Conservation (phyloP, 2,113 vertebrate species). For the Reinhardtius hippoglossoides region DNA sequence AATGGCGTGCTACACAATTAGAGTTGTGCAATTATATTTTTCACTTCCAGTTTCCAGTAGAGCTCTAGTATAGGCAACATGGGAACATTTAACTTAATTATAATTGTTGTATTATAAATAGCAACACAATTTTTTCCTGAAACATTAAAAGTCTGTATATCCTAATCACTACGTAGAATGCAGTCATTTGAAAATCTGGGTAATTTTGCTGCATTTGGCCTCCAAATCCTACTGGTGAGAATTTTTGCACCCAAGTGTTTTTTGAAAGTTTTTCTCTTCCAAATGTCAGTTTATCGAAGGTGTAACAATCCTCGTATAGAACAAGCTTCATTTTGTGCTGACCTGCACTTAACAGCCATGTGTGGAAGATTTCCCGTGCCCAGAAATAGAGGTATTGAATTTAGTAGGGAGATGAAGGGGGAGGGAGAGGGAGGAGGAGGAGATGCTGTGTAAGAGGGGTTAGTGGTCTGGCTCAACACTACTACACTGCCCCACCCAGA, state of each 20-base stretch:
- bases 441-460: conserved; percentile 55
- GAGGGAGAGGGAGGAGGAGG: conserved; percentile 32
- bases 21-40: conserved; percentile 31
- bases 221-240: background rate
- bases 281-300: conserved; percentile 14
- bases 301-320: conserved; percentile 38
- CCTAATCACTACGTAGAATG: background rate
- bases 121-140: background rate
- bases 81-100: conserved; percentile 24
- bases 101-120: conserved; percentile 25
- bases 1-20: conserved; percentile 12
- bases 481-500: conserved; percentile 82
- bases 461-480: conserved; percentile 76
- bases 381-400: conserved; percentile 85
- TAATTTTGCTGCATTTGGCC: background rate
- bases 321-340: conserved; percentile 66
- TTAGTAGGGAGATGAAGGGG: conserved; percentile 77
- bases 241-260: background rate
- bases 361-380: conserved; percentile 68
- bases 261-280: conserved; percentile 7
- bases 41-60: conserved; percentile 13
- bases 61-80: background rate
- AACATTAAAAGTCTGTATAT: background rate
- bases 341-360: conserved; percentile 74
- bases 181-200: background rate